phyloP scores from a whole-genome alignment of 2,888 invertebrate genomes.

The Empis stercorea region DNA sequence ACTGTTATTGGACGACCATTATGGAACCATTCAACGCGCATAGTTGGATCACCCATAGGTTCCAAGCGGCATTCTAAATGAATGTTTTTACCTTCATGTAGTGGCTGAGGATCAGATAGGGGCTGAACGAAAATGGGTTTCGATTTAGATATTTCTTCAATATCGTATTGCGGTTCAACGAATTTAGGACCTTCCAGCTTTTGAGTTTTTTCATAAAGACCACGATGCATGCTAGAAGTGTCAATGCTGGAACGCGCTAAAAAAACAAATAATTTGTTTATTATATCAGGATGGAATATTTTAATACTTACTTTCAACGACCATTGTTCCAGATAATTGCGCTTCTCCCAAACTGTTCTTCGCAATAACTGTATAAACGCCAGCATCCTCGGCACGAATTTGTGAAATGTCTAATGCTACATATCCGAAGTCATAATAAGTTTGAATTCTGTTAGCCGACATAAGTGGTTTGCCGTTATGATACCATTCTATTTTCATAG shows the following conservation, averaged over 20 bases:
- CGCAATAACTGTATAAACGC: slow-evolving; percentile 85
- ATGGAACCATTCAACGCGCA: slow-evolving; percentile 92
- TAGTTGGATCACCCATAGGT: slow-evolving; percentile 91
- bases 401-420: slow-evolving; percentile 90
- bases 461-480: slow-evolving; percentile 87
- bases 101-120: slow-evolving; percentile 69
- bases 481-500: slow-evolving; percentile 92
- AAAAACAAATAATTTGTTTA: too few relatives aligned
- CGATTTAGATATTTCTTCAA: slow-evolving; percentile 85
- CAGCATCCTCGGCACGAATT: slow-evolving; percentile 84
- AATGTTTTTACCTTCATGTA: slow-evolving; percentile 79
- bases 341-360: slow-evolving; percentile 85
- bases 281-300: too few relatives aligned
- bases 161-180: slow-evolving; percentile 75
- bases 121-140: slow-evolving; percentile 92
- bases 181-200: slow-evolving; percentile 75
- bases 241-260: slow-evolving; percentile 78
- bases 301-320: too few relatives aligned
- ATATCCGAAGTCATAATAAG: slow-evolving; percentile 92
- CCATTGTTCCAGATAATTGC: slow-evolving; percentile 68
- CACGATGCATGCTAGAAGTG: slow-evolving; percentile 80
- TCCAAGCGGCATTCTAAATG: slow-evolving; percentile 85
- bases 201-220: slow-evolving; percentile 74
- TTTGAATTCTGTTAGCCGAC: slow-evolving; percentile 82
- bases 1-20: slow-evolving; percentile 82